A percentile compares a stretch with the other conserved stretches of the same genome.
phyloP scores from a whole-genome alignment of 1,140 invertebrate genomes.

The Drosophila nannoptera region DNA sequence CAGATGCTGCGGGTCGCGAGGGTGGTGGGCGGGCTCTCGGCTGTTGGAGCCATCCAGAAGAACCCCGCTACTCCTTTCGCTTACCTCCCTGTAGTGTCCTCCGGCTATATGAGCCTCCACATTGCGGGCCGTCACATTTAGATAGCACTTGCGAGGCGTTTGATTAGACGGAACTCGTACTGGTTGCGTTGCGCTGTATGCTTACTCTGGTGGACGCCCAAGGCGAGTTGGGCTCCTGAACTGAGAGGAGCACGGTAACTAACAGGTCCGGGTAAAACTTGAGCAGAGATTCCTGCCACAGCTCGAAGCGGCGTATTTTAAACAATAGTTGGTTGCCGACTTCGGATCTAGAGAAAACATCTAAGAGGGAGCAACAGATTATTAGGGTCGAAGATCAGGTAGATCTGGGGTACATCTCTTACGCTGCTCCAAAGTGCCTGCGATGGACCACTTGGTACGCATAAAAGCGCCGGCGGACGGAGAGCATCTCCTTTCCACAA shows the following conservation, averaged over 20 bases:
- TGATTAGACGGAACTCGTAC: background rate
- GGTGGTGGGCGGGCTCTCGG: slow-evolving; percentile 8
- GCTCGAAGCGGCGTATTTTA: slow-evolving; percentile 25
- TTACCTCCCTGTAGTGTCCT: slow-evolving; percentile 17
- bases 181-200: too few relatives aligned
- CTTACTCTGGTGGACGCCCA: slow-evolving; percentile 13
- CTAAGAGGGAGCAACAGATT: too few relatives aligned
- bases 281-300: slow-evolving; percentile 3
- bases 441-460: slow-evolving; percentile 8
- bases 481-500: slow-evolving; percentile 14
- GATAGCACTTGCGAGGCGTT: slow-evolving; percentile 7
- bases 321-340: background rate
- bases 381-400: background rate
- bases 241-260: slow-evolving; percentile 4
- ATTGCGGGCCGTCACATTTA: slow-evolving; percentile 18
- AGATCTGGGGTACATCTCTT: background rate
- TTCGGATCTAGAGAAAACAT: background rate
- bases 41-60: slow-evolving; percentile 28
- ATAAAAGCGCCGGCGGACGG: background rate
- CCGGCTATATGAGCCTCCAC: slow-evolving; percentile 27
- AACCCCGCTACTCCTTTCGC: background rate
- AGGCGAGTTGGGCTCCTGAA: background rate
- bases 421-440: background rate
- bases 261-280: slow-evolving; percentile 3
- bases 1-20: background rate